Conservation (phyloP, 2,797 vertebrate genomes). For the Coreius guichenoti region DNA sequence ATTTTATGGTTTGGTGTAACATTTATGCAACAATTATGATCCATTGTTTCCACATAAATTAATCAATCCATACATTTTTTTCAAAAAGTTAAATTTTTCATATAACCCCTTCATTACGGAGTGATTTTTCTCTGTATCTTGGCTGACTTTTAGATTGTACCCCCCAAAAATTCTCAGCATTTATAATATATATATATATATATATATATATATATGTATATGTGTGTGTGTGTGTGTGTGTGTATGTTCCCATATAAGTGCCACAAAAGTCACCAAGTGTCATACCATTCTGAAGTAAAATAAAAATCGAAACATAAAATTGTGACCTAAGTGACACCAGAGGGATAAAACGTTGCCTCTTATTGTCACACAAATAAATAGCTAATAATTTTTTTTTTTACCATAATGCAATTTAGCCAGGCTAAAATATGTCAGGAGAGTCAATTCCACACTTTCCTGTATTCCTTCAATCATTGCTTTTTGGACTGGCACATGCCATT, state of each 20-base stretch:
- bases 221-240: background rate
- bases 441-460: conserved; percentile 30
- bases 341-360: background rate
- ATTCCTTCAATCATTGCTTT: conserved; percentile 68
- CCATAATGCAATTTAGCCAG: background rate
- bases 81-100: background rate
- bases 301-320: background rate
- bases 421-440: background rate
- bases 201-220: background rate
- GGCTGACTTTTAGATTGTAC: too few species aligned
- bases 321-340: background rate
- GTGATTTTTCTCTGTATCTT: background rate
- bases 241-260: background rate
- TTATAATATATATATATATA: too few species aligned
- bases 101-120: background rate
- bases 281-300: background rate
- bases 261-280: background rate
- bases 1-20: too few species aligned
- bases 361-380: background rate
- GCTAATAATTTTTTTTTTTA: background rate
- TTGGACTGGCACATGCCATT: conserved; percentile 70
- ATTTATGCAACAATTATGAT: too few species aligned
- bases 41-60: background rate
- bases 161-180: too few species aligned
- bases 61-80: background rate